These are phyloP conservation scores for Tor tambroides DNA, from an alignment of 2,113 vertebrate species.

Conservation along the genomic window DNA sequence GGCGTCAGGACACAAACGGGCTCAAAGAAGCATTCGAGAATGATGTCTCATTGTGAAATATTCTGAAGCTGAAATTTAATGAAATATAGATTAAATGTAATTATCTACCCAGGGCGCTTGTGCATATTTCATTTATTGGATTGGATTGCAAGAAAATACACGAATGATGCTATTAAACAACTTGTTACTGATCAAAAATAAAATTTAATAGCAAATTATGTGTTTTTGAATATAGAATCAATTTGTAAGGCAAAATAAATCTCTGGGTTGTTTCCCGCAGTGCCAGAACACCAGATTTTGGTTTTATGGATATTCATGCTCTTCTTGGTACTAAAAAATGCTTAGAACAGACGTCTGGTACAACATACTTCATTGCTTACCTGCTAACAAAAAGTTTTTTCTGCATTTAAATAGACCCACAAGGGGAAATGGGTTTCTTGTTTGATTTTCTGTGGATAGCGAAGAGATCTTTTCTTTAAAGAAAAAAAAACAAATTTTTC, in stretches of 20 bases:
- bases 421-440: neutral
- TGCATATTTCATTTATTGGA: neutral
- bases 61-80: neutral
- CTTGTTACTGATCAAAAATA: neutral
- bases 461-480: too few species aligned
- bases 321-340: neutral
- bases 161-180: neutral
- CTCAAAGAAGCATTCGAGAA: neutral
- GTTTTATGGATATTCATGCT: neutral
- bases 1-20: neutral
- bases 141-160: neutral
- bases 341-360: neutral
- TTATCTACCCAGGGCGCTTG: neutral
- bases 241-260: neutral
- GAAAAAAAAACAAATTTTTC: too few species aligned
- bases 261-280: neutral
- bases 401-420: neutral
- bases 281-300: neutral
- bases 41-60: conserved; percentile 13
- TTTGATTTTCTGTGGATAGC: neutral
- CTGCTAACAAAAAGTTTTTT: neutral
- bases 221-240: neutral
- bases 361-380: neutral
- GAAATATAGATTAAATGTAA: conserved; percentile 23
- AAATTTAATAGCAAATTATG: neutral